These are phyloP conservation scores for Psilopsiagon aurifrons DNA, from an alignment of 2,113 vertebrate genomes.

Conservation along the genomic window DNA sequence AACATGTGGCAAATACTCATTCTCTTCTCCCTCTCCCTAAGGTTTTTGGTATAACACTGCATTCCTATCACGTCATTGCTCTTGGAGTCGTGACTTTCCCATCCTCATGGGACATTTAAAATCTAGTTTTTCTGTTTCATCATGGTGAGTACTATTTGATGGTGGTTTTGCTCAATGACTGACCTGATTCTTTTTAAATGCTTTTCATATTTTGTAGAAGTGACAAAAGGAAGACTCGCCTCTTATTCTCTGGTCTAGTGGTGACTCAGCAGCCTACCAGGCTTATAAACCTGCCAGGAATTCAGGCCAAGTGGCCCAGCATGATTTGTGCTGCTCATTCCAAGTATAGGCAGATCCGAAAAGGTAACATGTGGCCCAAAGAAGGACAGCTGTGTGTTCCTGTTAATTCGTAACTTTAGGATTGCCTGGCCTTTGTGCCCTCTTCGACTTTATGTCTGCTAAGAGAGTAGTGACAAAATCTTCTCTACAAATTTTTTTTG, in stretches of 20 bases:
- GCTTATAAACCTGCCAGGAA: not conserved
- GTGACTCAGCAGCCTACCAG: not conserved
- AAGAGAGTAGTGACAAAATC: not conserved
- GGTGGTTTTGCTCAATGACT: not conserved
- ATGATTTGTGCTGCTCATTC: not conserved
- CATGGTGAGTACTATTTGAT: not conserved
- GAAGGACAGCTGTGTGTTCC: not conserved
- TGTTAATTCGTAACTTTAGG: not conserved
- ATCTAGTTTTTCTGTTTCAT: not conserved
- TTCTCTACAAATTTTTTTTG: not conserved
- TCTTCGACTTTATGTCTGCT: accelerated
- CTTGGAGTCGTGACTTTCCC: not conserved
- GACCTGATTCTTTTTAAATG: not conserved
- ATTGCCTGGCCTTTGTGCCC: not conserved
- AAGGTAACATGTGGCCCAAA: accelerated
- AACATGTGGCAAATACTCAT: not conserved
- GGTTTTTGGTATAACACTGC: not conserved
- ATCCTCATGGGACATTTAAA: not conserved
- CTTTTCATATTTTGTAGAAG: not conserved
- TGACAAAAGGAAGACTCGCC: not conserved
- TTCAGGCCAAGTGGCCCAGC: not conserved
- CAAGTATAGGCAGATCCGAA: not conserved
- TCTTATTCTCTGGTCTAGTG: not conserved
- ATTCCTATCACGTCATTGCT: not conserved
- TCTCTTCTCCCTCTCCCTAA: not conserved